Conservation (phyloP, 2,888 invertebrate species). For the Podabrus alpinus region DNA sequence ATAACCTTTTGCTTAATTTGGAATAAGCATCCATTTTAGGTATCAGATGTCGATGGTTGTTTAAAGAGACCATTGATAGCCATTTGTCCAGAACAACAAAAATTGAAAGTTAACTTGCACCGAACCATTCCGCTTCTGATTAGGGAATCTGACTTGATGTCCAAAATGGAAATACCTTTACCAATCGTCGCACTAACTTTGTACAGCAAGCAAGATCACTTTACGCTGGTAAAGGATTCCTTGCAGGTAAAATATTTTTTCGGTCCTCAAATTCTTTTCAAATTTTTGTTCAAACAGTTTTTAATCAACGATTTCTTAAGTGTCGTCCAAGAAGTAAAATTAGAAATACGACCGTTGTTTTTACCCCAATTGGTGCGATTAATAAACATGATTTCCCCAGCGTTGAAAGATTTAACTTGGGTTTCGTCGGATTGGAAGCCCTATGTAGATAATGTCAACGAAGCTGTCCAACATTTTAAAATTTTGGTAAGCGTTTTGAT, state of each 20-base stretch:
- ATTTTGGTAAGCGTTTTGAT: conserved; percentile 59
- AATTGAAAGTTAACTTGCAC: conserved; percentile 77
- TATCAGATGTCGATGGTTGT: conserved; percentile 69
- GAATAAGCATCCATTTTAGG: conserved; percentile 49
- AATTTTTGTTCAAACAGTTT: conserved; percentile 60
- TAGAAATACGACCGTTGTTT: conserved; percentile 88
- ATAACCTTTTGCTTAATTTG: background rate
- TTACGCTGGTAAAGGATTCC: conserved; percentile 75
- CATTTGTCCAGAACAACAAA: conserved; percentile 66
- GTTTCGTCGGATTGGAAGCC: conserved; percentile 80
- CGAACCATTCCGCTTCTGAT: conserved; percentile 75
- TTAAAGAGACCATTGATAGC: conserved; percentile 65
- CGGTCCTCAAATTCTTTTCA: background rate
- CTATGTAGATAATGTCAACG: conserved; percentile 76
- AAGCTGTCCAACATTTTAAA: conserved; percentile 81
- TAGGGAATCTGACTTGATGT: conserved; percentile 82
- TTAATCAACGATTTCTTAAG: conserved; percentile 76
- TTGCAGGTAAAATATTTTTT: conserved; percentile 64
- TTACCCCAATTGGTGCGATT: conserved; percentile 85
- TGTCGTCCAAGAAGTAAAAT: conserved; percentile 75
- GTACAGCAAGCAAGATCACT: conserved; percentile 77
- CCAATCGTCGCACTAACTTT: conserved; percentile 82
- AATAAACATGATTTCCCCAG: conserved; percentile 81
- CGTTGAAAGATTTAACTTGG: conserved; percentile 82
- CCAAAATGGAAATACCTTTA: conserved; percentile 79